Evolutionary conservation across 2,888 invertebrate genomes (phyloP).

Genomic region (Phengaris alcon): DNA sequence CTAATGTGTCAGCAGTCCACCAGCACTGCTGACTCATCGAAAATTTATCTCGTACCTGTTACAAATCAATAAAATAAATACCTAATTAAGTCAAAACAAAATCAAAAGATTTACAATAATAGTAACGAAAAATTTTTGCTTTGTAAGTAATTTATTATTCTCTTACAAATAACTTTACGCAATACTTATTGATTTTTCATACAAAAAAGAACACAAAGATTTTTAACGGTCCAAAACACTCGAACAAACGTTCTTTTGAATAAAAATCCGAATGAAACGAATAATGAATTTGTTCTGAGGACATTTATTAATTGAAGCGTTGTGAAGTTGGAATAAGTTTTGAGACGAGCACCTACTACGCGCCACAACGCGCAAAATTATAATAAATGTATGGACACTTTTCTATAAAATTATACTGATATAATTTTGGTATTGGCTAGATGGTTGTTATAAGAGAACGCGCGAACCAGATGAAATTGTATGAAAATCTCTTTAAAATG

Average conservation of each 20-base stretch:
- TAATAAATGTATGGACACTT: too few species aligned
- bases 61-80: neutral
- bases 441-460: too few species aligned
- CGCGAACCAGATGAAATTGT: too few species aligned
- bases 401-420: too few species aligned
- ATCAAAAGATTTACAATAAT: neutral
- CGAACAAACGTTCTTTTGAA: conserved; percentile 21
- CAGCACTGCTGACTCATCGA: too few species aligned
- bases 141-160: neutral
- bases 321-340: conserved; percentile 10
- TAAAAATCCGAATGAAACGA: conserved; percentile 15
- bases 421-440: too few species aligned
- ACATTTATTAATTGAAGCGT: conserved; percentile 23
- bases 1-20: too few species aligned
- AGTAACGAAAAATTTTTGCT: neutral
- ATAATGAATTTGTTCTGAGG: conserved; percentile 17
- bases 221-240: conserved; percentile 10
- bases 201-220: neutral
- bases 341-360: neutral
- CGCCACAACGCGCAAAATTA: neutral
- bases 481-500: too few species aligned
- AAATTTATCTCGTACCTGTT: too few species aligned
- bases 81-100: neutral
- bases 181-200: neutral
- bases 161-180: neutral